Conservation (phyloP, 2,797 vertebrate species). For the Petrocephalus sullivani region DNA sequence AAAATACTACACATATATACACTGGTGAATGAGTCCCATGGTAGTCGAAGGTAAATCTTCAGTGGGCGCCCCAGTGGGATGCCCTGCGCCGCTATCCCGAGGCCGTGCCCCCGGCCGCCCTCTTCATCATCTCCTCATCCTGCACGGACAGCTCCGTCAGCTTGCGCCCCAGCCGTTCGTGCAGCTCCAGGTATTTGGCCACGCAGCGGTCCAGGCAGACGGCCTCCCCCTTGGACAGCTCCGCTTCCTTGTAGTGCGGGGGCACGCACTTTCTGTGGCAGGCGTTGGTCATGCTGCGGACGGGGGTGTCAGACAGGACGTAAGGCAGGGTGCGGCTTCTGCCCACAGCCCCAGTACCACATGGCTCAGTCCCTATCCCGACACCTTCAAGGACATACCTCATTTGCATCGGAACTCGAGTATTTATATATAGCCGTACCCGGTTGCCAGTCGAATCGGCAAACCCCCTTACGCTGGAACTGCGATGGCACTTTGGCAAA, state of each 20-base stretch:
- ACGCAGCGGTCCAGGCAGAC: constrained; percentile 95
- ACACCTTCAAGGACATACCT: background rate
- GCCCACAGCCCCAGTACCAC: background rate
- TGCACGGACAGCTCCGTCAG: constrained; percentile 89
- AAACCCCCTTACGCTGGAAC: background rate
- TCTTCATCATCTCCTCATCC: constrained; percentile 88
- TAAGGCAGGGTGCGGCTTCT: background rate
- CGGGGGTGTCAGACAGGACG: constrained; percentile 48
- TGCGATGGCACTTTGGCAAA: background rate
- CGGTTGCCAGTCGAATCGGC: background rate
- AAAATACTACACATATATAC: background rate
- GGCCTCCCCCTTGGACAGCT: constrained; percentile 87
- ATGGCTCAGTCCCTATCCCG: background rate
- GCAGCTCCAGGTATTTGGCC: constrained; percentile 93
- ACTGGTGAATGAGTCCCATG: background rate
- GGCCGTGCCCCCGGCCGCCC: constrained; percentile 50
- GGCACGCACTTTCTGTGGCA: constrained; percentile 95
- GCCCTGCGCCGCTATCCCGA: background rate
- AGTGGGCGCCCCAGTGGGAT: too few species aligned
- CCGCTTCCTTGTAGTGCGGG: constrained; percentile 89
- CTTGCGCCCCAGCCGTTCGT: constrained; percentile 87
- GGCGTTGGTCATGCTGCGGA: constrained; percentile 86
- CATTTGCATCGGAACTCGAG: too few species aligned
- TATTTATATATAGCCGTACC: background rate
- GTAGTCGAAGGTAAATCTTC: background rate